A percentile compares a stretch with the other conserved stretches of the same genome.
Conservation (phyloP, 2,113 vertebrate species). For the Cheilinus undulatus region DNA sequence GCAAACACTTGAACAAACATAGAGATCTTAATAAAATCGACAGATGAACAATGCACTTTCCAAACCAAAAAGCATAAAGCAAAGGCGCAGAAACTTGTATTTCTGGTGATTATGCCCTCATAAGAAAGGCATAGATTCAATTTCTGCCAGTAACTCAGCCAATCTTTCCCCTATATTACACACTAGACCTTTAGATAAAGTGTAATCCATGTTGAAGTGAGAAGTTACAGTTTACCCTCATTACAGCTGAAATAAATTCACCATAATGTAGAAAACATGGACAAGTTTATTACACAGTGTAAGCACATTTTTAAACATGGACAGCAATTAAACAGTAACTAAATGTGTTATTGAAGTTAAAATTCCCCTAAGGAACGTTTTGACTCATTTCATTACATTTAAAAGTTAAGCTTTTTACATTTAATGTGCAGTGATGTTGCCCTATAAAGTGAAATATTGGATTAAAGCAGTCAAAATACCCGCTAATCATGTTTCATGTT, state of each 20-base stretch:
- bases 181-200: no score
- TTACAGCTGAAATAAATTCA: slow-evolving; percentile 2
- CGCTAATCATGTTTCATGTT: slow-evolving; percentile 25
- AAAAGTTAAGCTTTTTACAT: no score
- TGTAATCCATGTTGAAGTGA: not conserved
- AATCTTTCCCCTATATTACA: no score
- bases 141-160: no score
- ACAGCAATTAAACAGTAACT: not conserved
- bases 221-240: not conserved
- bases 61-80: no score
- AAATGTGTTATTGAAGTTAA: not conserved
- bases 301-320: not conserved
- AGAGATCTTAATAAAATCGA: no score
- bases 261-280: not conserved
- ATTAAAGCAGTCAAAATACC: not conserved
- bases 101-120: no score
- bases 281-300: not conserved
- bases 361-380: not conserved
- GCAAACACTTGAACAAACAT: no score
- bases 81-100: no score
- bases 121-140: no score
- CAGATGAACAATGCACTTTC: no score
- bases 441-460: not conserved
- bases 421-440: no score
- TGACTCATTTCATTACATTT: not conserved